Base-by-base conservation (phyloP, 2,113 vertebrate genomes). In the Elaphurus davidianus region DNA sequence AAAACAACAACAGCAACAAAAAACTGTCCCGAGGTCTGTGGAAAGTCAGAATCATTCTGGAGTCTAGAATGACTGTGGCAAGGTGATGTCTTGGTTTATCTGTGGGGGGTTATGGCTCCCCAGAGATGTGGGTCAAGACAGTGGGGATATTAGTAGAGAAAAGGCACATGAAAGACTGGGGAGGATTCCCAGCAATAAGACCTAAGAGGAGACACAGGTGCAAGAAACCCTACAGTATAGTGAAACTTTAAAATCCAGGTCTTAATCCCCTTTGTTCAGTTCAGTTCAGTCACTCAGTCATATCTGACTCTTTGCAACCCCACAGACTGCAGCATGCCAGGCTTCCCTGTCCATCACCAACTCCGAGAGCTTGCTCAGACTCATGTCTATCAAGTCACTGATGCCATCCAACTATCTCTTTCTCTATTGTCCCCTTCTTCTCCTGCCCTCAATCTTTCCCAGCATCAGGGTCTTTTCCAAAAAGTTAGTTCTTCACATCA, bases 121-220 rank as follows among this genome's bases (percentile, higher is more conserved):
- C 16, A 30, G 7, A 15, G 15, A 86, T 93, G 43, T 71, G 9
- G 2, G 50, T 57, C 10, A 33, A 62, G 19, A 62, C 3, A 43
- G 36, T 3, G 87, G 25, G 74, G 21, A 5, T 86, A 6, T 76
- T 90, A 87, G 57, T 7, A 88, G 27, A 94, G 40, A 9, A 45
- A 23, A 17, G 4, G 6, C 0, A 0, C 14, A 2, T 10, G 28
- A 30, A 19, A 40, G 28, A 33, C 2, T 15, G 0, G 11, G 7
- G 13, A 81, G 16, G 71, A 23, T 16, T 4, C 0, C 3, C 27
- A n/a, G 19, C 16, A 36, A 30, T 3, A 47, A 21, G 33, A 23
- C 5, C 21, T 47, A 1, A 15, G 2, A 74, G 23, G 52, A 90
- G 0, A 45, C 12, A 15, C 7, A 30, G 6, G 7, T 4, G 33